These are phyloP conservation scores for Oncorhynchus masou DNA, from an alignment of 2,113 vertebrate species.

Conservation along the genomic window DNA sequence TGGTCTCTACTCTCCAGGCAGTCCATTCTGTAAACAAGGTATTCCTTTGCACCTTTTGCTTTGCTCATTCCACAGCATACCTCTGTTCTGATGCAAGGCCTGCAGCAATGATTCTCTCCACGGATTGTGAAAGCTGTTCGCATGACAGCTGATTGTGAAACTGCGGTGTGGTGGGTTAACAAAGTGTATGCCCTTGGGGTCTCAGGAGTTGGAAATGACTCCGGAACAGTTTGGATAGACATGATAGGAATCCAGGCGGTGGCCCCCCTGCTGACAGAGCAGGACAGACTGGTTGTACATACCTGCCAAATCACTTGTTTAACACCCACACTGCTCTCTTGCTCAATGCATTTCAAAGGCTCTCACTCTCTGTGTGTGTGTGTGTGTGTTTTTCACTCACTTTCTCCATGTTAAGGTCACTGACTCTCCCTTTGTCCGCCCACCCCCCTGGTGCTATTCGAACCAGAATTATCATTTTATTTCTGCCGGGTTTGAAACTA, in stretches of 20 bases:
- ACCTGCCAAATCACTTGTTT: constrained; percentile 4
- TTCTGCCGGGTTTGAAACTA: too few species aligned
- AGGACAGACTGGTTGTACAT: constrained; percentile 56
- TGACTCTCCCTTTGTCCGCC: background rate
- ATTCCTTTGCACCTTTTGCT: too few species aligned
- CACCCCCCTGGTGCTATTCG: background rate
- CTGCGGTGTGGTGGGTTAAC: background rate
- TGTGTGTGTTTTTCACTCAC: background rate
- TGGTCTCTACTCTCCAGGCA: too few species aligned
- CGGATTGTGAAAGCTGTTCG: too few species aligned
- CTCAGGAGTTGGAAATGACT: background rate
- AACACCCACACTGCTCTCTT: background rate
- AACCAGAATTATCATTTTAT: too few species aligned
- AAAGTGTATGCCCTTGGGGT: background rate
- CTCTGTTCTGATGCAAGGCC: too few species aligned
- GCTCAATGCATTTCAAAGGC: background rate
- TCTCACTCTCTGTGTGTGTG: background rate
- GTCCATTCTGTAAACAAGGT: too few species aligned
- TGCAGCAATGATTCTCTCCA: too few species aligned
- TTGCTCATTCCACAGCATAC: too few species aligned
- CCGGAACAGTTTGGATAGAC: background rate
- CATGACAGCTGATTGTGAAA: background rate
- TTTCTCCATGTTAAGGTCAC: background rate
- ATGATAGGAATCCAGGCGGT: constrained; percentile 31
- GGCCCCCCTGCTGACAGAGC: constrained; percentile 26